Base-by-base conservation (phyloP, 2,797 vertebrate genomes). In the Sebastes iracundus region DNA sequence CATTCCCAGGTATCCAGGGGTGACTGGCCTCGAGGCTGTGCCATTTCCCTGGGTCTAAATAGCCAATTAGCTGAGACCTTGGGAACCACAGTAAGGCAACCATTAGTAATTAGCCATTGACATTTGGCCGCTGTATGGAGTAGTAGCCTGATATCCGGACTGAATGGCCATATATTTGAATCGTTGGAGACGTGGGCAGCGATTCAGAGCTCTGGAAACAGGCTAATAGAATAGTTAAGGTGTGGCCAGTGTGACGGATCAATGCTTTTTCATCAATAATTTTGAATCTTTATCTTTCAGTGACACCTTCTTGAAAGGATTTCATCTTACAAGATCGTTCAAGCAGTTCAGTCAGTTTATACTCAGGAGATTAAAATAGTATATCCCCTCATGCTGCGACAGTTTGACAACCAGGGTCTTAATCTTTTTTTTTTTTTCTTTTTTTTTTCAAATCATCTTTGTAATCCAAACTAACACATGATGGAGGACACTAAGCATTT, bases 21-120 rank as follows among this genome's bases (percentile, higher is more conserved):
- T 88, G 86, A 93, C 75, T 90, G 88, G 88, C 89, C 93, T 90
- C 23, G 53, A 87, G 90, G 88, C 90, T 81, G 14, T 66, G 81
- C 85, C 87, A 91, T 93, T 94, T 95, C 79, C 87, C 71, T 75
- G 46, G 79, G 79, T 92, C 90, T 90, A 91, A 93, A 93, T 88
- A 92, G 88, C 89, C 92, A 94, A 95, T 95, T 95, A 95, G 89
- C 82, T 42, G 65, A 82, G 90, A 92, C 92, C 90, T 92, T 88
- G 88, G 83, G 75, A 90, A 83, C 88, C 86, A 82, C 76, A 56
- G 78, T 65, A 72, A 84, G 75, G 88, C 78, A 87, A 88, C 85
- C 78, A 82, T 90, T 88, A 85, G 90, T 93, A 91, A 94, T 93
- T 93, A 87, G 84, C 83, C 91, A 90, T 90, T 95, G 94, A 94